phyloP scores from a whole-genome alignment of 2,888 invertebrate species.

The Cabera pusaria region DNA sequence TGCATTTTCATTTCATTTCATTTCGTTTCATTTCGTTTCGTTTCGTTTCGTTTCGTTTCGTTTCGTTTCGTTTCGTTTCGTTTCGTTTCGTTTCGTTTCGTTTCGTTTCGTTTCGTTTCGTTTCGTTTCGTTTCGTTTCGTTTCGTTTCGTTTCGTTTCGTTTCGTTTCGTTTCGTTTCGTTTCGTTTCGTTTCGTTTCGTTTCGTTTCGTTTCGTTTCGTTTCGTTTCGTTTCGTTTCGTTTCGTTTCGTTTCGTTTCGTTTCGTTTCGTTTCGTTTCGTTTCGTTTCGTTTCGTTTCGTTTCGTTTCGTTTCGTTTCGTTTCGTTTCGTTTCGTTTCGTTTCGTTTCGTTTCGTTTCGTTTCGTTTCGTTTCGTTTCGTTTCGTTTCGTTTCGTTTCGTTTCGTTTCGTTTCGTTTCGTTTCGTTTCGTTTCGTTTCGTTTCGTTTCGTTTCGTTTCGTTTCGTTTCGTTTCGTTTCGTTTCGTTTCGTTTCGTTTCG shows the following conservation, averaged over 20 bases:
- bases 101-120: not conserved
- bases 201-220: not conserved
- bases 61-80: not conserved
- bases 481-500: not conserved
- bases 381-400: not conserved
- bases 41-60: not conserved
- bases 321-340: not conserved
- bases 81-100: not conserved
- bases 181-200: not conserved
- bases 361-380: not conserved
- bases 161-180: not conserved
- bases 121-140: not conserved
- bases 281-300: not conserved
- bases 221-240: not conserved
- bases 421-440: not conserved
- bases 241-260: not conserved
- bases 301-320: not conserved
- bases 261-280: not conserved
- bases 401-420: not conserved
- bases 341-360: not conserved
- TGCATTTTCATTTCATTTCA: no score
- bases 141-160: not conserved
- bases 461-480: not conserved
- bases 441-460: not conserved
- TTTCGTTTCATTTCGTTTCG: not conserved